These are phyloP conservation scores for Numida meleagris DNA, from an alignment of 2,113 vertebrate genomes.

Conservation along the genomic window DNA sequence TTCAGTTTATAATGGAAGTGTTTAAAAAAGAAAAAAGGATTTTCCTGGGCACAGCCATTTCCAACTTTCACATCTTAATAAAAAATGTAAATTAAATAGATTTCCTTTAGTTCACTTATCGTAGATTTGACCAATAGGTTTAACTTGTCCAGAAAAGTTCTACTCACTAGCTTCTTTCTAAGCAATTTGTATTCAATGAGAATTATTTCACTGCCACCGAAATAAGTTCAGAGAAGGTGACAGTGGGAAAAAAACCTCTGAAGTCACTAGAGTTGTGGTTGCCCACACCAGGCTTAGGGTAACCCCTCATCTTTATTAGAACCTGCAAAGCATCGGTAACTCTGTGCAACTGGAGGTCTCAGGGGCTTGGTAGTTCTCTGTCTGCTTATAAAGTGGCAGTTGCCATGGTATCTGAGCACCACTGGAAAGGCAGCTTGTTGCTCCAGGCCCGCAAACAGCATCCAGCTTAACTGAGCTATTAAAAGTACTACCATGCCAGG, in stretches of 20 bases:
- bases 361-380: background rate
- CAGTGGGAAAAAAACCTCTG: background rate
- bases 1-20: background rate
- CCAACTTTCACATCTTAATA: conserved; percentile 29
- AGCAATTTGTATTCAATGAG: background rate
- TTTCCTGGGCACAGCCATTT: background rate
- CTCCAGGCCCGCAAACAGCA: conserved; percentile 11
- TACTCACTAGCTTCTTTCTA: background rate
- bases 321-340: background rate
- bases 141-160: background rate
- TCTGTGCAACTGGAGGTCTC: background rate
- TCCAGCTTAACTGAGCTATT: background rate
- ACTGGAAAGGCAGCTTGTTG: conserved; percentile 5
- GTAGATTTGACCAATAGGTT: background rate
- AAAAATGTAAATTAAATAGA: background rate
- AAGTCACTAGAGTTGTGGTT: background rate
- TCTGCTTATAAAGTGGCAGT: conserved; percentile 21
- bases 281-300: background rate
- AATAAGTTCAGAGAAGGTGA: background rate
- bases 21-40: background rate
- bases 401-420: conserved; percentile 33
- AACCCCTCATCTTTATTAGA: background rate
- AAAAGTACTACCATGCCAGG: background rate
- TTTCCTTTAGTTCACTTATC: background rate
- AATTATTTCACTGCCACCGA: background rate